Base-by-base conservation (phyloP, 2,797 vertebrate genomes). In the Poeciliopsis gracilis region DNA sequence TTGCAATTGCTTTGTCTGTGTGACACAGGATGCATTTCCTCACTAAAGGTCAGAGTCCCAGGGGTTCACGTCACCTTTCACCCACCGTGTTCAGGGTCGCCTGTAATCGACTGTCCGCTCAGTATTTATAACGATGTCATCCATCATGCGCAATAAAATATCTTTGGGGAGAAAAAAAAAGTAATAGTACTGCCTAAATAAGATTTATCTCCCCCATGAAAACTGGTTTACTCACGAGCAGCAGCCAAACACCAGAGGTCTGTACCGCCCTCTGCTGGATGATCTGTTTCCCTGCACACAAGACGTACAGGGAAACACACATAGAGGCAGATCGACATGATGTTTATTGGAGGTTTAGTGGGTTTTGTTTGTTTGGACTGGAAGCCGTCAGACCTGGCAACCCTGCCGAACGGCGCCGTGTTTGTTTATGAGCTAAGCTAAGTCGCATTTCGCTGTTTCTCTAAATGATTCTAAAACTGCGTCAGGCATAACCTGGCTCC, bases 191-290 rank as follows among this genome's bases (percentile, higher is more conserved):
- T 53, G 25, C 2, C 1, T 55, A 36, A 57, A 38, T 38, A 51
- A 23, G 7, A 73, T 57, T 13, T 33, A 30, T 46, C 80, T 78
- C 30, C 13, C 13, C 28, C 18, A 5, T 36, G 82, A 59, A 11
- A 33, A 63, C 11, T 33, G 51, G 57, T 47, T 0, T 28, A 41
- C 18, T 5, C 9, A 13, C 3, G 0, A 67, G 4, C 46, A 46
- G 36, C 13, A 28, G 25, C 0, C n/a, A 23, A 45, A 15, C n/a
- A 28, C 8, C 10, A 45, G 18, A 45, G 80, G 55, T 28, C 25
- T 66, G 59, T 66, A 74, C 73, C 78, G 86, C 89, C 0, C 55
- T 80, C 92, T 93, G 78, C 83, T 92, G 92, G 91, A 3, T 15
- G 67, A 28, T 18, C 13, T 45, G 51, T 0, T 28, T 43, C 1